Evolutionary conservation across 2,888 invertebrate genomes (phyloP), one percentile per base, ranked within the genome.

Genomic region (Achlya flavicornis): DNA sequence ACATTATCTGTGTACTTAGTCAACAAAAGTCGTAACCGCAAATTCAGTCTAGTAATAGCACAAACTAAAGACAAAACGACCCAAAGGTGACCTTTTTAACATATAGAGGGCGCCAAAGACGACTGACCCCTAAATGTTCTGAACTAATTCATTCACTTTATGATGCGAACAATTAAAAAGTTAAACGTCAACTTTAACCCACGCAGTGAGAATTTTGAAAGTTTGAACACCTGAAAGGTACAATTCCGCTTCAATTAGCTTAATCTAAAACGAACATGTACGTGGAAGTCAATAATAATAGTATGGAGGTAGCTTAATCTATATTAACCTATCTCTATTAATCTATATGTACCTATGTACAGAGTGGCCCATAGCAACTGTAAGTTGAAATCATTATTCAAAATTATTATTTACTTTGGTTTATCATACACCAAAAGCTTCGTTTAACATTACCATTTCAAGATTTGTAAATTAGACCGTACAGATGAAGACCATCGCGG

Each of bases 81-180:
- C 53, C 7, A 19, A 53, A 53, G 53, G 53, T 53, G 53, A 16
- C 53, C 53, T 16, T 53, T 53, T 53, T 46, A 46, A 46, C 53
- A 10, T 19, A 19, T 14, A 3, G 53, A 53, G 53, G 53, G 53
- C 53, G 10, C n/a, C 53, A 19, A 53, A 53, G 53, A 53, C 19
- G 53, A 16, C 53, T 53, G 53, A 53, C 16, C 53, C 53, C 53
- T 53, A 53, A 53, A 53, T 53, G 53, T 53, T 53, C 53, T 16
- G 14, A 53, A 53, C 19, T 53, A 53, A 53, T 53, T 19, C 63
- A 33, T 58, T 0, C 35, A 48, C 66, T 60, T 57, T 63, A 35
- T 59, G 61, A 61, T 62, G 35, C 64, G 65, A 66, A 67, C 74
- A 71, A 72, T 74, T 68, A 74, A 63, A 8, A 72, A 65, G 64